Percentiles rank a stretch among this genome's conserved stretches.
These are phyloP conservation scores for Carposina sasakii DNA, from an alignment of 1,140 invertebrate genomes.

Conservation along the genomic window DNA sequence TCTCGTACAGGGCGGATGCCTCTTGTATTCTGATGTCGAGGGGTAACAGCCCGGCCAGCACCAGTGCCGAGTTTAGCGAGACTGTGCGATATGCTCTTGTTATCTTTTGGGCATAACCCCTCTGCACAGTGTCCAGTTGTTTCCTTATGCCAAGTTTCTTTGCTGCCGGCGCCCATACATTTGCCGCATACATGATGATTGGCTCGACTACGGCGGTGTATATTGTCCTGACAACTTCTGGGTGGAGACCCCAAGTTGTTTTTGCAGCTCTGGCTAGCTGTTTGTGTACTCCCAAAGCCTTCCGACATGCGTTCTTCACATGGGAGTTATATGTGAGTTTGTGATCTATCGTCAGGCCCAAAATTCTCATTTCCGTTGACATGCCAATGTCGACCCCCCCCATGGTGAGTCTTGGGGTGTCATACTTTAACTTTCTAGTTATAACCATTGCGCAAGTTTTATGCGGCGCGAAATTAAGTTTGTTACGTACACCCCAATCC, in stretches of 20 bases:
- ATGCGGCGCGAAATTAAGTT: slow-evolving; percentile 16
- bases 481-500: slow-evolving; percentile 13
- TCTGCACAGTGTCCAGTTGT: neutral
- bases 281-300: neutral
- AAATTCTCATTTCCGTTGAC: neutral
- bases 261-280: neutral
- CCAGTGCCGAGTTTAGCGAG: too few relatives aligned
- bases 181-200: too few relatives aligned
- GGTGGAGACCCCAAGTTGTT: neutral
- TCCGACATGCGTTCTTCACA: neutral
- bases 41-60: neutral
- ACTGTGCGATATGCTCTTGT: too few relatives aligned
- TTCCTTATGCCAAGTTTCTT: neutral
- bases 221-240: neutral
- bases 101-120: too few relatives aligned
- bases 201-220: neutral
- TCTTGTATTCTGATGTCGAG: neutral
- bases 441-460: slow-evolving; percentile 16
- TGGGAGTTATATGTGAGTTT: neutral
- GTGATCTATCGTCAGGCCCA: neutral
- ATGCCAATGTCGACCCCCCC: neutral
- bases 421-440: slow-evolving; percentile 13
- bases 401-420: too few relatives aligned
- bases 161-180: neutral
- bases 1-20: neutral